phyloP scores from a whole-genome alignment of 64 coral and sea anemone genomes.

The Montipora capricornis region DNA sequence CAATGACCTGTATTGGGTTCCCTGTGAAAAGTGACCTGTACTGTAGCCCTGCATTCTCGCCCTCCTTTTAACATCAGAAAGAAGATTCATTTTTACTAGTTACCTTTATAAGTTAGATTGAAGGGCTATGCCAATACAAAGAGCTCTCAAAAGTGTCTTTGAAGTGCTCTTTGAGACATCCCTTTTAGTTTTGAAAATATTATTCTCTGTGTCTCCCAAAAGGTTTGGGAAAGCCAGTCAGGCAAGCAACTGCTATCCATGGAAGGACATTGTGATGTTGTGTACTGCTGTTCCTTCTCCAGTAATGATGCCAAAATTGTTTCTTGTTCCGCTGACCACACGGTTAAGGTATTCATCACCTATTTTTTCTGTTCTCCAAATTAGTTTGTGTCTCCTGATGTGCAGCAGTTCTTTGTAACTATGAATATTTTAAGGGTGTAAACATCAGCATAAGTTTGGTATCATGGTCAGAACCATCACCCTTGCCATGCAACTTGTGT shows the following conservation, averaged over 20 bases:
- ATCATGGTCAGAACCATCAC: neutral
- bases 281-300: conserved; percentile 86
- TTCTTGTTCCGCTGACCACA: conserved; percentile 87
- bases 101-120: too few relatives aligned
- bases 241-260: conserved; percentile 74
- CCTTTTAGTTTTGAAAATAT: neutral
- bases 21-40: too few relatives aligned
- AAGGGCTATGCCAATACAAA: too few relatives aligned
- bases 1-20: too few relatives aligned
- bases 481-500: neutral
- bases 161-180: neutral
- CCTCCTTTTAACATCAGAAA: too few relatives aligned
- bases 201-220: neutral
- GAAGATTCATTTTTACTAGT: too few relatives aligned
- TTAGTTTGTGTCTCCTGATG: too few relatives aligned
- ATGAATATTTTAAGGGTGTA: too few relatives aligned
- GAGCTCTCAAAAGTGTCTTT: too few relatives aligned
- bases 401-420: too few relatives aligned
- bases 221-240: conserved; percentile 91
- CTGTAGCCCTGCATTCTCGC: too few relatives aligned
- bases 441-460: neutral
- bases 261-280: conserved; percentile 80
- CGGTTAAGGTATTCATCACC: conserved; percentile 58
- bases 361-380: too few relatives aligned
- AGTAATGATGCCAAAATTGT: conserved; percentile 81